phyloP scores from a whole-genome alignment of 2,797 vertebrate species.

The Danio tinwini region DNA sequence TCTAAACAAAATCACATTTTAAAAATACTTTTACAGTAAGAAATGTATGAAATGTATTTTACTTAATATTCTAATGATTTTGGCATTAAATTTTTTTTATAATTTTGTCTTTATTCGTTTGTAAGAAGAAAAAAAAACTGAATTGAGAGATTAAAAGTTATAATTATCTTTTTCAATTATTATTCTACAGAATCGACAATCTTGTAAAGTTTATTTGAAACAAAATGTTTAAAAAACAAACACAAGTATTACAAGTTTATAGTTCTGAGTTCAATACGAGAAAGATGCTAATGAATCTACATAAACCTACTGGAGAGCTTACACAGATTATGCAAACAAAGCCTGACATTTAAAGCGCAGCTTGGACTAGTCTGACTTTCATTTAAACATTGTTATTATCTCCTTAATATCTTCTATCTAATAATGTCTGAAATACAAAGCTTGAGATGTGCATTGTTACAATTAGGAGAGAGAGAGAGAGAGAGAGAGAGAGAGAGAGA shows the following conservation, averaged over 20 bases:
- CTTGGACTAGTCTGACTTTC: slow-evolving; percentile 17
- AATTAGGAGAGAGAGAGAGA: slow-evolving; percentile 19
- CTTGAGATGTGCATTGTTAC: slow-evolving; percentile 23
- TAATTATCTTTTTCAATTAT: no score
- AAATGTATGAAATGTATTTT: no score
- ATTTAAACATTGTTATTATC: slow-evolving; percentile 42
- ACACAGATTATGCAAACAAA: slow-evolving; percentile 43
- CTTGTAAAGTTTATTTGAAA: no score
- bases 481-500: neutral
- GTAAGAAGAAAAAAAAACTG: no score
- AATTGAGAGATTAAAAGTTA: no score
- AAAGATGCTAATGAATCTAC: slow-evolving; percentile 9
- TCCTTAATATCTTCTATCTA: slow-evolving; percentile 27
- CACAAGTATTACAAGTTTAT: neutral
- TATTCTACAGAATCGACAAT: no score
- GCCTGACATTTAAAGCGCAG: slow-evolving; percentile 31
- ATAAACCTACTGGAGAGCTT: neutral
- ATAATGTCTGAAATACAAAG: slow-evolving; percentile 38
- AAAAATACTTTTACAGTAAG: no score
- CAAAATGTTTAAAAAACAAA: no score
- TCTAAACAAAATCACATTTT: no score
- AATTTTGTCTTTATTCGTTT: no score
- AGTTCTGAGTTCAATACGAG: slow-evolving; percentile 4
- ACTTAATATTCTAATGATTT: no score
- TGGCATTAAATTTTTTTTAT: no score